Evolutionary conservation across 2,797 vertebrate species (phyloP).

Genomic region (Galaxias olidus): DNA sequence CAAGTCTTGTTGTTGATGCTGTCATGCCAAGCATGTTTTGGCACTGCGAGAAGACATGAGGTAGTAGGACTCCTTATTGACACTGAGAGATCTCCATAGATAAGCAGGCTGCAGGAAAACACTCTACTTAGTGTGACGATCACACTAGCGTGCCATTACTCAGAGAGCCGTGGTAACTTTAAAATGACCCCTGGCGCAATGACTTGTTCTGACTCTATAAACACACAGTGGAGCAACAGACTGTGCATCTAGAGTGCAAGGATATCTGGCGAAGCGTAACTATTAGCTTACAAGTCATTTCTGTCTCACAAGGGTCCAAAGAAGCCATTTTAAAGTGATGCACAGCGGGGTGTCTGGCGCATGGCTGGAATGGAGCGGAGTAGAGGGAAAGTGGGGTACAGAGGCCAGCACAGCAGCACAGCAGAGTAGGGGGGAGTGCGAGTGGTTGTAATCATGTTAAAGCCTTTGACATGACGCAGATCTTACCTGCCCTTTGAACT

Average conservation of each 20-base stretch:
- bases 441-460: slow-evolving; percentile 29
- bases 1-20: slow-evolving; percentile 34
- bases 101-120: slow-evolving; percentile 41
- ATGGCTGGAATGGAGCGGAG: background rate
- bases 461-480: slow-evolving; percentile 70
- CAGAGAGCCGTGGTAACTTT: no score
- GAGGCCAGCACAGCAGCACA: background rate
- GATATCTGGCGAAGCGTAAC: no score
- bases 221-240: no score
- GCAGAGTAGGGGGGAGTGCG: slow-evolving; percentile 21
- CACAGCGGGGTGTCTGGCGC: no score
- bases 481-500: slow-evolving; percentile 83
- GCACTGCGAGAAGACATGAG: slow-evolving; percentile 18
- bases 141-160: no score
- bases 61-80: slow-evolving; percentile 15
- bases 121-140: slow-evolving; percentile 59
- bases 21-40: slow-evolving; percentile 49
- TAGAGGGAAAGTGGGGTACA: background rate
- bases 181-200: no score
- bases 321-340: no score
- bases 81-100: slow-evolving; percentile 19
- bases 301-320: no score
- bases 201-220: no score
- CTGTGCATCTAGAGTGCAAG: no score
- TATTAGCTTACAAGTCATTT: no score